A percentile compares a stretch with the other conserved stretches of the same genome.
Conservation (phyloP, 2,797 vertebrate species). For the Dallia pectoralis region DNA sequence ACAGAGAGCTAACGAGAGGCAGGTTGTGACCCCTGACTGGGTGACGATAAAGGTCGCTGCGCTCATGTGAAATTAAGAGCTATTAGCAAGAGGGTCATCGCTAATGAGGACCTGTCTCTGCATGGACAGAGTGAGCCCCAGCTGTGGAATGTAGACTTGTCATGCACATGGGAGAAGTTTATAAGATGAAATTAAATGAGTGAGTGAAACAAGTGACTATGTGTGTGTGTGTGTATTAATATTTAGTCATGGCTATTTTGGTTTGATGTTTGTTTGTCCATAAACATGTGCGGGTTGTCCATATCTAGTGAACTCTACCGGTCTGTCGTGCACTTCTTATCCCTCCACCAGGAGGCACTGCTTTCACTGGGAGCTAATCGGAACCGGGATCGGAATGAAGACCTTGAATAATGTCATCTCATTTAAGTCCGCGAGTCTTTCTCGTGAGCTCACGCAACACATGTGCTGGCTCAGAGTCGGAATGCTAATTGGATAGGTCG, state of each 20-base stretch:
- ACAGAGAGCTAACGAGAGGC: constrained; percentile 65
- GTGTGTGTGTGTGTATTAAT: not conserved
- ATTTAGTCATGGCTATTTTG: not conserved
- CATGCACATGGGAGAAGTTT: constrained; percentile 35
- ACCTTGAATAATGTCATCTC: constrained; percentile 14
- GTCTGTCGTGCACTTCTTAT: not conserved
- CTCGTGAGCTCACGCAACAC: constrained; percentile 21
- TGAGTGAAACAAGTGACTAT: not conserved
- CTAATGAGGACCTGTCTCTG: constrained; percentile 72
- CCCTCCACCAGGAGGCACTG: constrained; percentile 35
- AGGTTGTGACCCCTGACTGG: constrained; percentile 61
- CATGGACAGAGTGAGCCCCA: constrained; percentile 37
- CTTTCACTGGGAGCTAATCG: not conserved
- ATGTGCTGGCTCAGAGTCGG: constrained; percentile 7
- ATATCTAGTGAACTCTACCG: constrained; percentile 26
- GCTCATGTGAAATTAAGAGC: constrained; percentile 73
- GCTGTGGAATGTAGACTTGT: constrained; percentile 55
- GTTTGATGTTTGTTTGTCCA: constrained; percentile 4
- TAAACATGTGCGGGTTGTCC: constrained; percentile 27
- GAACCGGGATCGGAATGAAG: not conserved
- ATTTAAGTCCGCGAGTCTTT: not conserved
- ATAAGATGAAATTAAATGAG: constrained; percentile 1
- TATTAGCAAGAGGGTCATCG: constrained; percentile 62
- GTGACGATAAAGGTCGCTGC: constrained; percentile 49
- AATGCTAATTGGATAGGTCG: not conserved